Evolutionary conservation across 1,140 invertebrate species (phyloP).

Genomic region (Rhagoletis pomonella): DNA sequence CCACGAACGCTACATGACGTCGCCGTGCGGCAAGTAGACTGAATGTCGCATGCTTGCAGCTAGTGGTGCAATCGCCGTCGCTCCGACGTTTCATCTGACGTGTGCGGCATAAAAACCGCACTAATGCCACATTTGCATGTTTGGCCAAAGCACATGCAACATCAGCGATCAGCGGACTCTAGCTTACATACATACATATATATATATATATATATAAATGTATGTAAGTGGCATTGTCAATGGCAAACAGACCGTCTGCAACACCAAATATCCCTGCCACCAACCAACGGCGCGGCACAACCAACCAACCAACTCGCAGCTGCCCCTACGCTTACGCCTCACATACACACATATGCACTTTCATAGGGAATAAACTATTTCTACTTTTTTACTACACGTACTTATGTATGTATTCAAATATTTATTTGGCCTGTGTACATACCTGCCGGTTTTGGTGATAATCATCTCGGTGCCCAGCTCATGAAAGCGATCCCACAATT

Average conservation of each 20-base stretch:
- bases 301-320: not conserved
- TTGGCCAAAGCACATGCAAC: constrained; percentile 23
- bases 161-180: not conserved
- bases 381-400: not conserved
- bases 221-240: not conserved
- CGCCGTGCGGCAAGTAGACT: not conserved
- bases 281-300: not conserved
- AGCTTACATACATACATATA: not conserved
- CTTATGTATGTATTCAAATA: not conserved
- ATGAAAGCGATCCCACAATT: constrained; percentile 95
- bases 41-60: constrained; percentile 14
- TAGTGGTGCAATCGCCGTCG: not conserved
- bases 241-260: not conserved
- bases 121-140: constrained; percentile 54
- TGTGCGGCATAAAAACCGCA: constrained; percentile 22
- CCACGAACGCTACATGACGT: constrained; percentile 35
- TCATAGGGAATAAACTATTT: too few species aligned
- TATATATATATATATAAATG: too few species aligned
- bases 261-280: not conserved
- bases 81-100: not conserved
- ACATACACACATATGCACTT: not conserved
- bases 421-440: constrained; percentile 68
- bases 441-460: constrained; percentile 98
- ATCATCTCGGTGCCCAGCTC: constrained; percentile 98
- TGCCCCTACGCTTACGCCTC: not conserved